Evolutionary conservation across 2,797 vertebrate species (phyloP).

Genomic region (Apodemus agrarius): DNA sequence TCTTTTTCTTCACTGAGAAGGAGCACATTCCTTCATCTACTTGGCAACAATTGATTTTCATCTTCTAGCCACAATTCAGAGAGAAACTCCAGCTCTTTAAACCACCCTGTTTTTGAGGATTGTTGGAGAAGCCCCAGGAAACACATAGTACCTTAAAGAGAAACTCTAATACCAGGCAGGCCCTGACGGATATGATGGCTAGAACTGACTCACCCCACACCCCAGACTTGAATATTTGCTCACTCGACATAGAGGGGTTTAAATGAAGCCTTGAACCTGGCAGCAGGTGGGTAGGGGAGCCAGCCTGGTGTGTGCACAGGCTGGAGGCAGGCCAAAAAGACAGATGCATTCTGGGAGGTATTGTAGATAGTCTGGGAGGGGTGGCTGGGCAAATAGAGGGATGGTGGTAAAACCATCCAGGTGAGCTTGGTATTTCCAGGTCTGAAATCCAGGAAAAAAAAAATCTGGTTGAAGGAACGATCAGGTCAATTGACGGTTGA

Average conservation of each 20-base stretch:
- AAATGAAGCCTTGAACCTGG: not conserved
- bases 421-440: not conserved
- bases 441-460: constrained; percentile 3
- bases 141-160: not conserved
- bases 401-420: not conserved
- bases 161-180: not conserved
- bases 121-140: not conserved
- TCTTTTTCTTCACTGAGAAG: not conserved
- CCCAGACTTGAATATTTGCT: not conserved
- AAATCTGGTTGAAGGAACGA: not conserved
- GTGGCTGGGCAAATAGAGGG: not conserved
- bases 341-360: not conserved
- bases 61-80: not conserved
- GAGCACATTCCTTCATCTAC: not conserved
- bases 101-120: not conserved
- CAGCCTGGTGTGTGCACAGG: not conserved
- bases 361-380: not conserved
- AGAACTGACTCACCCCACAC: not conserved
- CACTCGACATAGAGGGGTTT: not conserved
- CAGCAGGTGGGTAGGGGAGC: not conserved
- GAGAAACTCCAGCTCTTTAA: not conserved
- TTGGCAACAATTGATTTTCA: not conserved
- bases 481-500: not conserved
- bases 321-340: not conserved
- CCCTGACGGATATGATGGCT: not conserved